Conservation (phyloP, 2,888 invertebrate genomes). For the Subacronicta megacephala region DNA sequence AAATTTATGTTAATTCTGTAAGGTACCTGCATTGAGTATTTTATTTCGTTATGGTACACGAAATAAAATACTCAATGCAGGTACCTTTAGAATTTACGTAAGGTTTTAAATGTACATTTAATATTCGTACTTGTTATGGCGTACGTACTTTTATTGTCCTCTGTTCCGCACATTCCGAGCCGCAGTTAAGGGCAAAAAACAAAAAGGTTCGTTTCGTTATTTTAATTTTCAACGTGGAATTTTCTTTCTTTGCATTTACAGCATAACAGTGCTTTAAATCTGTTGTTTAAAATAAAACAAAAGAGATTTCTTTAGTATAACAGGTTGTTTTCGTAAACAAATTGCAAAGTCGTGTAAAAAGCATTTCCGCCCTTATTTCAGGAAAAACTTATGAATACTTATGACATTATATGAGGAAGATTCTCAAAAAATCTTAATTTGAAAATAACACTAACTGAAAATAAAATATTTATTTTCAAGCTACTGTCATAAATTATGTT, state of each 20-base stretch:
- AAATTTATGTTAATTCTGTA: too few species aligned
- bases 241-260: slow-evolving; percentile 48
- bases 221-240: slow-evolving; percentile 51
- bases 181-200: slow-evolving; percentile 23
- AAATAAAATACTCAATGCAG: too few species aligned
- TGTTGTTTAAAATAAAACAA: slow-evolving; percentile 28
- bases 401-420: too few species aligned
- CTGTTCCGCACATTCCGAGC: slow-evolving; percentile 28
- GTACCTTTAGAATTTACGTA: too few species aligned
- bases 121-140: slow-evolving; percentile 2
- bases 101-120: background rate
- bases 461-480: background rate
- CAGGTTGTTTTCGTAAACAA: slow-evolving; percentile 24
- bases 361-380: slow-evolving; percentile 24
- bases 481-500: slow-evolving; percentile 13
- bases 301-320: slow-evolving; percentile 3
- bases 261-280: slow-evolving; percentile 34
- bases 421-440: background rate
- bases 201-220: slow-evolving; percentile 47
- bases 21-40: too few species aligned
- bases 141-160: slow-evolving; percentile 19
- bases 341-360: slow-evolving; percentile 10
- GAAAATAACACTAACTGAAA: background rate
- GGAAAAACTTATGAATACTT: slow-evolving; percentile 13
- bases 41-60: too few species aligned